A percentile compares a stretch with the other conserved stretches of the same genome.
These are phyloP conservation scores for Aporrectodea caliginosa DNA, from an alignment of 1,140 invertebrate species.

Conservation along the genomic window DNA sequence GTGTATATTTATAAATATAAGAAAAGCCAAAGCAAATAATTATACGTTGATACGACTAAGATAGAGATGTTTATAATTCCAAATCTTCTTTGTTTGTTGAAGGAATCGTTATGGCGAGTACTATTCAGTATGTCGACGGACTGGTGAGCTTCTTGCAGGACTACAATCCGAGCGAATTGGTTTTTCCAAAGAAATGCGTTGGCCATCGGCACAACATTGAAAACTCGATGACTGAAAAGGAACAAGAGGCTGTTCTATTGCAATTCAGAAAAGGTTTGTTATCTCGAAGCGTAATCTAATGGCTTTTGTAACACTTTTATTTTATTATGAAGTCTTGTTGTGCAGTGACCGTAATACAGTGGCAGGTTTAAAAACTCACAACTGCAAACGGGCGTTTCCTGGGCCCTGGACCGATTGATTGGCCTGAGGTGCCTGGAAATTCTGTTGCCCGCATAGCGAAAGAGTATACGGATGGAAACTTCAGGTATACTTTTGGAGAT, in stretches of 20 bases:
- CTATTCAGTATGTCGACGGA: neutral
- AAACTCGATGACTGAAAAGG: neutral
- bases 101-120: neutral
- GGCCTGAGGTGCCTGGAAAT: no score
- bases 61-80: neutral
- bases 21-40: no score
- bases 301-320: neutral
- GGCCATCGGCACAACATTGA: neutral
- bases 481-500: no score
- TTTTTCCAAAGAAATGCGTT: neutral
- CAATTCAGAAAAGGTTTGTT: slow-evolving; percentile 4
- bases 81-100: neutral
- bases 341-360: neutral
- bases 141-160: neutral
- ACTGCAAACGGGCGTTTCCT: no score
- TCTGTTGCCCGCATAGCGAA: no score
- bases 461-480: no score
- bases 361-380: neutral
- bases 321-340: neutral
- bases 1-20: neutral
- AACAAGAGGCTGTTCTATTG: neutral
- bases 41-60: neutral
- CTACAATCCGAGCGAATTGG: neutral
- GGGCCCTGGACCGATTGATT: no score
- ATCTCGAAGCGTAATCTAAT: neutral